phyloP scores from a whole-genome alignment of 1,140 invertebrate species.

The Hermetia illucens region DNA sequence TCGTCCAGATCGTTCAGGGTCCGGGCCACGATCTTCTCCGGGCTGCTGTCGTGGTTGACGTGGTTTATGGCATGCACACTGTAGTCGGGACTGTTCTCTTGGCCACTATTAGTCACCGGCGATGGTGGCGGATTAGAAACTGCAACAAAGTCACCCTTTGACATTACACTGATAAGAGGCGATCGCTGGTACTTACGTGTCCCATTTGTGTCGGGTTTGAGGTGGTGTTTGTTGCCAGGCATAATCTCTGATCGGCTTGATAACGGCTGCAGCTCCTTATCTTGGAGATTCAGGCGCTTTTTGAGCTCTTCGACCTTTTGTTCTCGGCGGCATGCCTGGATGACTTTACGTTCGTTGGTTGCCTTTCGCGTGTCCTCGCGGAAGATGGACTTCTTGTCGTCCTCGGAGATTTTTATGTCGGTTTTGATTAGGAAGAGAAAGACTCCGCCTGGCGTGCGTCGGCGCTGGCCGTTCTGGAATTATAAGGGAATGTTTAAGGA shows the following conservation, averaged over 20 bases:
- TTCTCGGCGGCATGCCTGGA: constrained; percentile 35
- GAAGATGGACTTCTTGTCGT: constrained; percentile 58
- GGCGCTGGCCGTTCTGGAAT: constrained; percentile 57
- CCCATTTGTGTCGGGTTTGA: constrained; percentile 18
- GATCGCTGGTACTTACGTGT: constrained; percentile 19
- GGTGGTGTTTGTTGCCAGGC: constrained; percentile 33
- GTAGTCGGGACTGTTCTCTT: constrained; percentile 52
- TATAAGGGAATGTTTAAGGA: constrained; percentile 4
- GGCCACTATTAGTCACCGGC: constrained; percentile 50
- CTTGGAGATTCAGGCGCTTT: constrained; percentile 29
- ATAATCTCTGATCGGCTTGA: constrained; percentile 38
- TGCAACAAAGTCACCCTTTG: constrained; percentile 22
- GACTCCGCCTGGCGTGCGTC: constrained; percentile 70
- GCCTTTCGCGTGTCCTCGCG: constrained; percentile 44
- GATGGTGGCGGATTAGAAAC: constrained; percentile 63
- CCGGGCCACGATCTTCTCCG: constrained; percentile 12
- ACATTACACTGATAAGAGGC: constrained; percentile 13
- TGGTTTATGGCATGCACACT: constrained; percentile 37
- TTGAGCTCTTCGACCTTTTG: constrained; percentile 49
- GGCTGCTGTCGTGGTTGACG: constrained; percentile 21
- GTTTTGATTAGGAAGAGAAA: constrained; percentile 68
- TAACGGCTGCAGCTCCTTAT: constrained; percentile 42
- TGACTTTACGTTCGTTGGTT: constrained; percentile 38
- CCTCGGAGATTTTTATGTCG: constrained; percentile 50
- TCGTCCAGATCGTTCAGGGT: constrained; percentile 15